These are phyloP conservation scores for Cosmorhoe ocellata DNA, from an alignment of 2,888 invertebrate genomes.

Conservation along the genomic window DNA sequence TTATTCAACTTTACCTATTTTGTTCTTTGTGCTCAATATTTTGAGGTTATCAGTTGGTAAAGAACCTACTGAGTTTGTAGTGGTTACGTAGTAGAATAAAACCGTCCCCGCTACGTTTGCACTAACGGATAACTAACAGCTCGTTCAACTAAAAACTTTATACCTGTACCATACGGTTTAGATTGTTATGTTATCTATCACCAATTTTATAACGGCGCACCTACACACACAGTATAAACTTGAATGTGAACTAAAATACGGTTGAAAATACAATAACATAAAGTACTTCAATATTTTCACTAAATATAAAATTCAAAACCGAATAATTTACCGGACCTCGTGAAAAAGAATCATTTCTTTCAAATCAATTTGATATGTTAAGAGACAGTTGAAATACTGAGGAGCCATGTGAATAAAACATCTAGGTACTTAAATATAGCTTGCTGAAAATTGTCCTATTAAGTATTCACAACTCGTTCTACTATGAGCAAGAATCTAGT, in stretches of 20 bases:
- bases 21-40: too few relatives aligned
- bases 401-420: neutral
- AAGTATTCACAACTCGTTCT: constrained; percentile 13
- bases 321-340: too few relatives aligned
- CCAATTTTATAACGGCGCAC: neutral
- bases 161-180: neutral
- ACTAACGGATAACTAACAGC: constrained; percentile 46
- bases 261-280: constrained; percentile 16
- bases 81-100: constrained; percentile 28
- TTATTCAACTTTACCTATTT: too few relatives aligned
- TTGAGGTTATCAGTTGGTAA: neutral
- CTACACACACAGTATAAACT: neutral
- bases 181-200: constrained; percentile 2
- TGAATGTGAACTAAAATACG: too few relatives aligned
- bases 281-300: constrained; percentile 19
- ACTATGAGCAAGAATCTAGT: constrained; percentile 16
- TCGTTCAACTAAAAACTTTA: constrained; percentile 4
- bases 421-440: too few relatives aligned
- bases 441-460: neutral
- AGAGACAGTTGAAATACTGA: too few relatives aligned
- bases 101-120: constrained; percentile 46
- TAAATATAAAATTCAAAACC: too few relatives aligned
- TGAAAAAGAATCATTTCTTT: too few relatives aligned
- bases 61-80: too few relatives aligned
- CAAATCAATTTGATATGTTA: too few relatives aligned